Evolutionary conservation across 2,113 vertebrate species (phyloP), one percentile per base, ranked within the genome.

Genomic region (Galemys pyrenaicus): DNA sequence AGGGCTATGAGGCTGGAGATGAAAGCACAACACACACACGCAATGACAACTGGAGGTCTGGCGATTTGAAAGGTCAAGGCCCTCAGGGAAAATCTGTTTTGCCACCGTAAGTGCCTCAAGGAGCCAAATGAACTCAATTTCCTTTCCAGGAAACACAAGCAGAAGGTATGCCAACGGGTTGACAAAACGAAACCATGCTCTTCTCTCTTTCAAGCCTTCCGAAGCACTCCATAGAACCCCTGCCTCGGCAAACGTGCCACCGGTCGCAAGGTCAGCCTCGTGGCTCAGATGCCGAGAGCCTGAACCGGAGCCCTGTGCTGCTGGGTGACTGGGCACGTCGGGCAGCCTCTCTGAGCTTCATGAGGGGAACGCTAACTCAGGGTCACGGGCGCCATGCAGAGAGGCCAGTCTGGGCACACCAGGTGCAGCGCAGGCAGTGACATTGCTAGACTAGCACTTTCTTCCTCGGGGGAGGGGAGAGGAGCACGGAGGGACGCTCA

Each of bases 1-100:
- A 19, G 19, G n/a, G n/a, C 44, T 4, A 12, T 2, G 9, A 2
- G 0, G 8, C 15, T 17, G 30, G 49, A 82, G 17, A 12, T 1
- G 51, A 35, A 46, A 2, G 41, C 32, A 9, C 20, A 9, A 49
- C 11, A 12, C 49, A 51, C 49, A 51, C 49, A 51, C 49, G 17
- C 49, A 51, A 16, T 51, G 49, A 22, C 37, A 39, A 15, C 35
- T 35, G 20, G 7, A 22, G 26, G 60, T 32, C 0, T 15, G 15
- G 22, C 9, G 58, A 26, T 49, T 30, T 60, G 44, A 64, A 89
- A 35, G 11, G 28, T 0, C 32, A 77, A 70, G 3, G 46, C n/a
- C 12, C 32, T 67, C 28, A 19, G 8, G 49, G 60, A 83, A 77
- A 84, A 49, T 16, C 20, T 71, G 73, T 49, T 41, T 92, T n/a